phyloP scores from a whole-genome alignment of 2,797 vertebrate species.

The Betta splendens region DNA sequence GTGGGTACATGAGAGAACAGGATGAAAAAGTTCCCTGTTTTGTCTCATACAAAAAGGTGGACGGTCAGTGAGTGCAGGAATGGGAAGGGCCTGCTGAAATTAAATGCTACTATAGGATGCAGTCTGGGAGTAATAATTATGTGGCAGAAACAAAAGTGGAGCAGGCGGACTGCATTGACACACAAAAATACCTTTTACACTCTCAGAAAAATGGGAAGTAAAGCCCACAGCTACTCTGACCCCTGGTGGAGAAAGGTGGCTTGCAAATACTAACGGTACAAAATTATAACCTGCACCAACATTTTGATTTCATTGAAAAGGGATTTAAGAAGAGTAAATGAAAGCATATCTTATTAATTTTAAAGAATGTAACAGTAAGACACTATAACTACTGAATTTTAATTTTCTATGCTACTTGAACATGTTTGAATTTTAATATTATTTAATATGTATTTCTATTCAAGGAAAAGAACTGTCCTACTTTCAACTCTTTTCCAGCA shows the following conservation, averaged over 20 bases:
- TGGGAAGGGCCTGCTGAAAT: slow-evolving; percentile 55
- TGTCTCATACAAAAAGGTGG: slow-evolving; percentile 53
- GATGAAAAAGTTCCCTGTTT: slow-evolving; percentile 74
- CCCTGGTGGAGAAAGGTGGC: slow-evolving; percentile 76
- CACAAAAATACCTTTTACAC: slow-evolving; percentile 19
- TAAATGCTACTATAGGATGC: slow-evolving; percentile 39
- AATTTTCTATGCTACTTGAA: no score
- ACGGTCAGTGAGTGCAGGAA: slow-evolving; percentile 72
- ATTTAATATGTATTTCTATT: no score
- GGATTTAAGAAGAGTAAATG: no score
- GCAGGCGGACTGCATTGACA: slow-evolving; percentile 17
- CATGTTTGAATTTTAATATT: neutral
- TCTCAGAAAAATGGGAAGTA: neutral
- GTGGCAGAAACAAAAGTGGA: slow-evolving; percentile 36
- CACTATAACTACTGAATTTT: neutral
- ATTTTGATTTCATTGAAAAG: no score
- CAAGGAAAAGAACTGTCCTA: slow-evolving; percentile 55
- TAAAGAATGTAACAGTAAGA: no score
- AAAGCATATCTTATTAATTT: no score
- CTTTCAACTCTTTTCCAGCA: slow-evolving; percentile 60
- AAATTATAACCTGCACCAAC: neutral
- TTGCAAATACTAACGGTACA: neutral
- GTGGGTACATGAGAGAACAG: slow-evolving; percentile 72
- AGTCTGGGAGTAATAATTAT: slow-evolving; percentile 48
- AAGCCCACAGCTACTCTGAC: slow-evolving; percentile 62